Base-by-base conservation (phyloP, 2,888 invertebrate genomes). In the Zootermopsis nevadensis region DNA sequence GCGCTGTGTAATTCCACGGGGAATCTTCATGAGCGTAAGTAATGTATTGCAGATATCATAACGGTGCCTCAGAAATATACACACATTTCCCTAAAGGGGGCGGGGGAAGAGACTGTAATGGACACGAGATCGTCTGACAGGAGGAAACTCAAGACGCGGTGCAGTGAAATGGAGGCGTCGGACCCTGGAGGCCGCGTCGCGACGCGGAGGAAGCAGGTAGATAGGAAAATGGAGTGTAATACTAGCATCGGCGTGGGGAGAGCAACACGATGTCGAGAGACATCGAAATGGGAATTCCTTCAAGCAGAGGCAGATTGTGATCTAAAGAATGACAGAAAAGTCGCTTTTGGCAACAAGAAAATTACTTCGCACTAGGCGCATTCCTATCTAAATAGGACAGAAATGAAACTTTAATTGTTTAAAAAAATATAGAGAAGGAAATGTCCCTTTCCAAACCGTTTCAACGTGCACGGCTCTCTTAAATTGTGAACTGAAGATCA, bases 101-200 rank as follows among this genome's bases (percentile, higher is more conserved):
- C 48, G 15, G 48, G 69, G 33, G 22, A 69, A 69, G 31, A 31
- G 31, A 31, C 4, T 22, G 19, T 69, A 69, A 69, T 69, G 69
- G 69, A 69, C 69, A 69, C 19, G 69, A 69, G 31, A 33, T 22
- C 19, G 31, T 22, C 33, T 69, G 69, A 69, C 69, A 69, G 69
- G 69, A 27, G 33, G 69, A 69, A 33, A 22, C 69, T 31, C 15
- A 33, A 33, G 33, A 69, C 66, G 31, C 69, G 10, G n/a, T 15
- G 15, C 60, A n/a, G 8, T 60, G 60, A 60, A 27, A 60, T 12
- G 60, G 12, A 60, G 60, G 60, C 60, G 60, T 60, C 27, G 60
- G 60, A 60, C 60, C 69, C 69, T 30, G 30, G 69, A 33, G 69
- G 69, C 69, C 33, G 31, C 69, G 69, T 69, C 69, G 69, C 30